Conservation (phyloP, 1,140 invertebrate species). For the Sesamia nonagrioides region DNA sequence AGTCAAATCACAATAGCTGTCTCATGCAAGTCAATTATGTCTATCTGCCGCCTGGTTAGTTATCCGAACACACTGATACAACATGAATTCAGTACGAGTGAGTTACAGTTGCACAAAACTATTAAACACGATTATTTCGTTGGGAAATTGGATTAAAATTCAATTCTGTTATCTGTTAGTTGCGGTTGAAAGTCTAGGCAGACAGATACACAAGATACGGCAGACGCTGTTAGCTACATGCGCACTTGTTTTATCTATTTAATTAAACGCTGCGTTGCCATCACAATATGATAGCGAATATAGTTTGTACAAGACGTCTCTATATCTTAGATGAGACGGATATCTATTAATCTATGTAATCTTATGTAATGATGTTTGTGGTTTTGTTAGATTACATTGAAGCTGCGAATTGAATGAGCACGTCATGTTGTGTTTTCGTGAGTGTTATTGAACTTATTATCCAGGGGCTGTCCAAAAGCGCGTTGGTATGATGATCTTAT, state of each 20-base stretch:
- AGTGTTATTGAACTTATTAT: too few species aligned
- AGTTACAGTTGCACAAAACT: slow-evolving; percentile 73
- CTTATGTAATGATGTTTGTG: background rate
- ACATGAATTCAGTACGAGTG: slow-evolving; percentile 74
- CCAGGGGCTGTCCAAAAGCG: too few species aligned
- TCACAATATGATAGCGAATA: slow-evolving; percentile 52
- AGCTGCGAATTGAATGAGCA: background rate
- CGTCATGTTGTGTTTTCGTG: too few species aligned
- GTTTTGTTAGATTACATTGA: background rate
- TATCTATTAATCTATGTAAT: background rate
- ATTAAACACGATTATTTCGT: slow-evolving; percentile 75
- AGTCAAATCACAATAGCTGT: slow-evolving; percentile 79
- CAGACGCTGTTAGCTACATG: slow-evolving; percentile 16
- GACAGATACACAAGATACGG: slow-evolving; percentile 30
- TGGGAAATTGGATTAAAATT: slow-evolving; percentile 71
- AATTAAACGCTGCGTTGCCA: slow-evolving; percentile 48
- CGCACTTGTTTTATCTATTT: slow-evolving; percentile 54
- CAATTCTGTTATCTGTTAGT: slow-evolving; percentile 65
- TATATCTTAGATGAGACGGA: slow-evolving; percentile 8
- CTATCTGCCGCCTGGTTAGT: slow-evolving; percentile 80
- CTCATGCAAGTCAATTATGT: slow-evolving; percentile 84
- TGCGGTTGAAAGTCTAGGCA: slow-evolving; percentile 54
- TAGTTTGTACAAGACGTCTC: slow-evolving; percentile 9
- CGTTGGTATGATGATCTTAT: too few species aligned
- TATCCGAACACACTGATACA: slow-evolving; percentile 75